These are phyloP conservation scores for Poeciliopsis presidionis DNA, from an alignment of 2,797 vertebrate species.

Conservation along the genomic window DNA sequence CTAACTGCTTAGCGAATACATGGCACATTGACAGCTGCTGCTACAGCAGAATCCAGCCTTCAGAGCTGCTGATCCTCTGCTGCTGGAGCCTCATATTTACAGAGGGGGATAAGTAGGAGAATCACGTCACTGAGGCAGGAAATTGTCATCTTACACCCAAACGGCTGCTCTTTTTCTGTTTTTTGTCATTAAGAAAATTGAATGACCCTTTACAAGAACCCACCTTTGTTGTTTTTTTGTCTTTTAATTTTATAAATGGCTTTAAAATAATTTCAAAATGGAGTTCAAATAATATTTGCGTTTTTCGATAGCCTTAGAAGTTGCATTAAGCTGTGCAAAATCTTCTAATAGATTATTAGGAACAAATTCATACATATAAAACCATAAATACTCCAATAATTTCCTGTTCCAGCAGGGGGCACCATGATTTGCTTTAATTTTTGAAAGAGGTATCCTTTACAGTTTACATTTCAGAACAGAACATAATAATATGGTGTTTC, in stretches of 20 bases:
- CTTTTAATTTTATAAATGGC: neutral
- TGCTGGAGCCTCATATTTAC: constrained; percentile 15
- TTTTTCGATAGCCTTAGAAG: neutral
- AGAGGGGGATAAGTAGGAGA: constrained; percentile 48
- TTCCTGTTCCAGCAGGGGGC: constrained; percentile 55
- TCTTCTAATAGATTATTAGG: neutral
- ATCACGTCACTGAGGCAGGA: constrained; percentile 20
- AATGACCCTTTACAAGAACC: neutral
- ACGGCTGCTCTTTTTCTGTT: neutral
- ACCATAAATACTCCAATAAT: constrained; percentile 4
- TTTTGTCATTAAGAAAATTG: neutral
- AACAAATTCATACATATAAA: neutral
- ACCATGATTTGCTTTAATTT: neutral
- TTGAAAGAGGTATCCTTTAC: neutral
- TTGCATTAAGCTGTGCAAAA: neutral
- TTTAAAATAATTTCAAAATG: neutral
- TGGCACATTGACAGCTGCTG: constrained; percentile 49
- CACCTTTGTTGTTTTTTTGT: neutral
- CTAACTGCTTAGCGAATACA: constrained; percentile 47
- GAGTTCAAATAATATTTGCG: neutral
- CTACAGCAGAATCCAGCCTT: constrained; percentile 38
- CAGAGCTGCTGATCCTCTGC: constrained; percentile 28
- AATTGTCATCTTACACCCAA: constrained; percentile 18
- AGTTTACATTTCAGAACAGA: neutral
- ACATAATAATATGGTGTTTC: neutral